Evolutionary conservation across 1,140 invertebrate genomes (phyloP).

Genomic region (Hyphantria cunea): DNA sequence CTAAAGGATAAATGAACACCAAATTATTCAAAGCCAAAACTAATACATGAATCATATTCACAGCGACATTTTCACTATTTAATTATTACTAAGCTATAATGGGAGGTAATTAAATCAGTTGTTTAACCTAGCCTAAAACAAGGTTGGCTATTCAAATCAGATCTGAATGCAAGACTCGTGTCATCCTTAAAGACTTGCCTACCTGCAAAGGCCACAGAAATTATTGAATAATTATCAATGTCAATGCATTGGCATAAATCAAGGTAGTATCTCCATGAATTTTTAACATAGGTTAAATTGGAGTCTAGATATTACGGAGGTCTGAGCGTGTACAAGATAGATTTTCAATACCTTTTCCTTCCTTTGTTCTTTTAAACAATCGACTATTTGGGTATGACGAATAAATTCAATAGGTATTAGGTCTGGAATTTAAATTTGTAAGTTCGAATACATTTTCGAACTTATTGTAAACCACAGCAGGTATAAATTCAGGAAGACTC

Average conservation of each 20-base stretch:
- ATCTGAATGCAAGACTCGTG: constrained; percentile 5
- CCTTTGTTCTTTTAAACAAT: neutral
- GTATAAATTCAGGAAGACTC: too few species aligned
- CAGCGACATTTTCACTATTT: neutral
- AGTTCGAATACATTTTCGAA: too few species aligned
- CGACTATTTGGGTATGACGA: too few species aligned
- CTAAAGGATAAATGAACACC: too few species aligned
- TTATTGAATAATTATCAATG: constrained; percentile 7
- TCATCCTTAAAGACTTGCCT: neutral
- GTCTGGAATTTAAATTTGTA: too few species aligned
- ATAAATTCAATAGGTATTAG: too few species aligned
- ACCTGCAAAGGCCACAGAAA: neutral
- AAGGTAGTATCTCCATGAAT: neutral
- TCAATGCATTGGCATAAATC: constrained; percentile 4
- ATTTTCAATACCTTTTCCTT: constrained; percentile 3
- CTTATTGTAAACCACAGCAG: too few species aligned
- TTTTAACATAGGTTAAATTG: neutral
- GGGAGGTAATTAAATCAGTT: neutral
- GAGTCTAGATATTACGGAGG: neutral
- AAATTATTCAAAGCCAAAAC: too few species aligned
- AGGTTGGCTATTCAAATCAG: constrained; percentile 3
- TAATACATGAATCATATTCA: neutral
- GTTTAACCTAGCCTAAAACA: constrained; percentile 2
- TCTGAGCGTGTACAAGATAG: neutral
- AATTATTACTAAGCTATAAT: constrained; percentile 2